Conservation (phyloP, 2,888 invertebrate genomes). For the Noctua comes region DNA sequence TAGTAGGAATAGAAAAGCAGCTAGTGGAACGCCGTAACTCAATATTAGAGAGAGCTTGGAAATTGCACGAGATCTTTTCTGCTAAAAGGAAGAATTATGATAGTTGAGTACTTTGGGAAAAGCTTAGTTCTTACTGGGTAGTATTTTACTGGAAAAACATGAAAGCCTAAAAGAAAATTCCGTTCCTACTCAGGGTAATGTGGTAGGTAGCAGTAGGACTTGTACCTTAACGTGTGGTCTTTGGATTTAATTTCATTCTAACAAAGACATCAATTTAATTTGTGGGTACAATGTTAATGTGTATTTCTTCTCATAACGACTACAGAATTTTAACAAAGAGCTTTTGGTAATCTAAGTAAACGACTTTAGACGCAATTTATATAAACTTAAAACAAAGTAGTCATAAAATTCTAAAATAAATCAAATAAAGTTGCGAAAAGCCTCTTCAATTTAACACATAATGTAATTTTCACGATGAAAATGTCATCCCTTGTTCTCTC, state of each 20-base stretch:
- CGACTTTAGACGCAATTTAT: slow-evolving; percentile 10
- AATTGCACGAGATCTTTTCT: slow-evolving; percentile 34
- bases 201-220: background rate
- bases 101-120: slow-evolving; percentile 12
- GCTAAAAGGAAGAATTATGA: slow-evolving; percentile 31
- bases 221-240: background rate
- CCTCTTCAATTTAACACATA: slow-evolving; percentile 26
- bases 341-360: slow-evolving; percentile 29
- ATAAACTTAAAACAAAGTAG: slow-evolving; percentile 32
- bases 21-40: slow-evolving; percentile 45
- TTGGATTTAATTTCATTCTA: background rate
- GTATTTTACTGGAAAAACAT: slow-evolving; percentile 6
- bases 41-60: slow-evolving; percentile 43
- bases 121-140: slow-evolving; percentile 5
- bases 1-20: slow-evolving; percentile 58
- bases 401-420: slow-evolving; percentile 28
- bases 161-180: slow-evolving; percentile 11
- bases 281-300: background rate
- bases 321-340: slow-evolving; percentile 5
- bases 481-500: slow-evolving; percentile 33
- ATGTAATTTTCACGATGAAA: slow-evolving; percentile 48
- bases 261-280: background rate
- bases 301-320: slow-evolving; percentile 10
- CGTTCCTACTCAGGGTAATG: background rate
- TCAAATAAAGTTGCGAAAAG: slow-evolving; percentile 31